Evolutionary conservation across 2,113 vertebrate species (phyloP).

Genomic region (Chelonoidis abingdonii): DNA sequence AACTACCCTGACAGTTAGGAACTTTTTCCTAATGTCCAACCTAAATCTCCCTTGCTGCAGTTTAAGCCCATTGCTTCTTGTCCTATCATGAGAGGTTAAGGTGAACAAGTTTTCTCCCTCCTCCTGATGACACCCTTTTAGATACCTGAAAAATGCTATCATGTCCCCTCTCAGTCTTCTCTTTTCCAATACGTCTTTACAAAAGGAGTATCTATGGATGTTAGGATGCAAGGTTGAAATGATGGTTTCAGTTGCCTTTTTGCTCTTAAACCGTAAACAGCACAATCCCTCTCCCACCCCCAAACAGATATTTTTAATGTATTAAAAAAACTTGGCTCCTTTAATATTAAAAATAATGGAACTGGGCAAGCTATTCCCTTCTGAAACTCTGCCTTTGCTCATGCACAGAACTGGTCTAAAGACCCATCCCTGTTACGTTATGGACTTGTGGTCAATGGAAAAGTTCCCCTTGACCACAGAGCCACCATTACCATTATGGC

Average conservation of each 20-base stretch:
- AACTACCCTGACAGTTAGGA: too few relatives aligned
- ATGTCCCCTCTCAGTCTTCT: too few relatives aligned
- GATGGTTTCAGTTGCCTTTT: fast-evolving
- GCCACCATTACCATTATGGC: not conserved
- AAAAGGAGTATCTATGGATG: fast-evolving
- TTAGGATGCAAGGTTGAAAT: fast-evolving
- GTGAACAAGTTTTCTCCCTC: too few relatives aligned
- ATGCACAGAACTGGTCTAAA: not conserved
- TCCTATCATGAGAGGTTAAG: too few relatives aligned
- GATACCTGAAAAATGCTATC: too few relatives aligned
- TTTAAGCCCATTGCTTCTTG: too few relatives aligned
- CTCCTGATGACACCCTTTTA: too few relatives aligned
- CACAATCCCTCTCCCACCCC: not conserved
- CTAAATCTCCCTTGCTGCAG: too few relatives aligned
- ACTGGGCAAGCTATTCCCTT: not conserved
- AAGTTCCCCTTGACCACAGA: not conserved
- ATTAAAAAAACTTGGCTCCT: not conserved
- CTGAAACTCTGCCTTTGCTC: not conserved
- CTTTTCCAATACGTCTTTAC: too few relatives aligned
- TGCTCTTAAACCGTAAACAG: not conserved
- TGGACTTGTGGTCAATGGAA: not conserved
- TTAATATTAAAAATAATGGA: not conserved
- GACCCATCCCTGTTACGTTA: not conserved
- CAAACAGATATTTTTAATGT: not conserved
- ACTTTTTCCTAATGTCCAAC: too few relatives aligned